Base-by-base conservation (phyloP, 2,888 invertebrate genomes). In the Cephus runcator region DNA sequence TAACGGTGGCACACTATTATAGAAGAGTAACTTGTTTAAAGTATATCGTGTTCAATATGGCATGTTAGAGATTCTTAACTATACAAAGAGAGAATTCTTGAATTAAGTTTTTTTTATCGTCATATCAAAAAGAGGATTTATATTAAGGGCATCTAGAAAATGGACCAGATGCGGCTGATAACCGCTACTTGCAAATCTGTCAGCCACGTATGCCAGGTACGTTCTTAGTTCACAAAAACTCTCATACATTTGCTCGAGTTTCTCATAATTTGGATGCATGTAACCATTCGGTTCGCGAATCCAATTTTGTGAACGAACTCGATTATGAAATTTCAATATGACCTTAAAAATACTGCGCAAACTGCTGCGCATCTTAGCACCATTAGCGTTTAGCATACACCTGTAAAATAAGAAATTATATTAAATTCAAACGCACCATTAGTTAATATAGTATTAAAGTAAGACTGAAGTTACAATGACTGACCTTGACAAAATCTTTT, bases 301-400 rank as follows among this genome's bases (percentile, higher is more conserved):
- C 95, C 95, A 95, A 83, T 92, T 92, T 34, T 94, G 94, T 83
- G 90, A 93, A 86, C 91, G 87, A 76, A 95, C 89, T 81, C 94
- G 93, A 78, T 95, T 93, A 87, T 95, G 95, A 86, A 95, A 95
- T 86, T 95, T 95, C 82, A 96, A 89, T 69, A 96, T 94, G 11
- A 96, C 94, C 75, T 94, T 94, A 85, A 96, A 96, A 31, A 96
- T 94, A 88, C 95, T 95, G 77, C 95, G 94, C 68, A 97, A 92
- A 0, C 95, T 93, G 83, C 94, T 94, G 89, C 94, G 94, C 68
- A 96, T 94, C 3, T 94, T 94, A 36, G 93, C 93, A 40, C 95
- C 95, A 76, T 95, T 93, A 78, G 94, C 94, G 84, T 95, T 96
- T 6, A 97, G 89, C 85, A 96, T 93, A 83, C 96, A 96, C 84